Evolutionary conservation across 2,113 vertebrate species (phyloP), one percentile per base, ranked within the genome.

Genomic region (Coptodon bakossiorum): DNA sequence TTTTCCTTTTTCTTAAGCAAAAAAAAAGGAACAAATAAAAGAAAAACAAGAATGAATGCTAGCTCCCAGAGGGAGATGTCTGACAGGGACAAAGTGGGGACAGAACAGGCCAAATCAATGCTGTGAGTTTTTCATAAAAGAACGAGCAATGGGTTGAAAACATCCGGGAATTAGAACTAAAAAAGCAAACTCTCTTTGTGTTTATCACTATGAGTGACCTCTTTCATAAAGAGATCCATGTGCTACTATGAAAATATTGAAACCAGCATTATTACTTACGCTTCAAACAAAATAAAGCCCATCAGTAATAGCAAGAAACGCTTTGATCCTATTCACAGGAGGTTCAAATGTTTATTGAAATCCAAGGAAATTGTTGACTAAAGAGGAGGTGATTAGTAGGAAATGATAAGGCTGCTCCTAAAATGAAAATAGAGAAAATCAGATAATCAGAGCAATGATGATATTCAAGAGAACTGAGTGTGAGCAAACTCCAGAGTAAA

Each of bases 1-100:
- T 19, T 12, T 4, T 0, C 3, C 1, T 5, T 8, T n/a, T 61
- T 38, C 4, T 6, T 0, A 31, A 19, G 13, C 22, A 1, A 76
- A 29, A 27, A 43, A 40, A 40, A 22, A 71, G 5, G 19, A 2
- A 1, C 5, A 57, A 57, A 0, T 1, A 63, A 66, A 31, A 12
- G 0, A 78, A 50, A 50, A 78, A 52, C 10, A 52, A 31, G 3
- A 29, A 78, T 13, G 16, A 76, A 50, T 50, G 45, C 17, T 31
- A 11, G 27, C 45, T 50, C 71, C 2, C 27, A 6, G 73, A 78
- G 73, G 45, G 27, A 31, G 6, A 31, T 52, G 27, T n/a, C 10
- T 6, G 45, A 34, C 3, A n/a, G 45, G 45, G 45, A 52, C 73
- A 52, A 52, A 78, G 16, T 52, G 19, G 45, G 73, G 29, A 31